A percentile compares a stretch with the other conserved stretches of the same genome.
phyloP scores from a whole-genome alignment of 2,113 vertebrate genomes.

The Coryphaenoides rupestris region DNA sequence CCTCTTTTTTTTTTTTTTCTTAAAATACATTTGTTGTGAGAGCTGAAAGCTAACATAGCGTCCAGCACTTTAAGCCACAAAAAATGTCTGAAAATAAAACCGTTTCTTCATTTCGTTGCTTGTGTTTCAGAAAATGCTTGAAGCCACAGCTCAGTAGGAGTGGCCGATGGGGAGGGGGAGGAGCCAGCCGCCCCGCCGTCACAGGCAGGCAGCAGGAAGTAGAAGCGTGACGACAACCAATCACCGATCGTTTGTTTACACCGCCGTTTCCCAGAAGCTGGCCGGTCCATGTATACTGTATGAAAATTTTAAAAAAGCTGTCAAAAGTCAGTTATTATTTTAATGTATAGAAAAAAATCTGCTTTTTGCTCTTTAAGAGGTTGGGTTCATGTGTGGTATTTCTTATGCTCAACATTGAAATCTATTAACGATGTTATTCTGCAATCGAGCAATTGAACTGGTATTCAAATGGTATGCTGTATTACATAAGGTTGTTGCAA shows the following conservation, averaged over 20 bases:
- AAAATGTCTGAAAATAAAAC: too few species aligned
- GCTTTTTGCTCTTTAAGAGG: not conserved
- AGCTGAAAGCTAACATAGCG: too few species aligned
- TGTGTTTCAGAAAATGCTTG: constrained; percentile 71
- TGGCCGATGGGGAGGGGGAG: constrained; percentile 40
- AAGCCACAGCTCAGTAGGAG: constrained; percentile 43
- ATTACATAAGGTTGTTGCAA: not conserved
- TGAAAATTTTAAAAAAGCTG: not conserved
- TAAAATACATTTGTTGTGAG: too few species aligned
- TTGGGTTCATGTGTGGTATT: not conserved
- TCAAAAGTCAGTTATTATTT: not conserved
- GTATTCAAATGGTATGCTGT: not conserved
- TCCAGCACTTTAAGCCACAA: too few species aligned
- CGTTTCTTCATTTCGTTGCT: not conserved
- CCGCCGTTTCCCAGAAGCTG: not conserved
- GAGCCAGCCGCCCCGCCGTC: constrained; percentile 8
- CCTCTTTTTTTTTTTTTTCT: too few species aligned
- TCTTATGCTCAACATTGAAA: not conserved
- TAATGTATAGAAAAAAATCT: too few species aligned
- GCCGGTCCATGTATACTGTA: constrained; percentile 1
- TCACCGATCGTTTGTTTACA: not conserved
- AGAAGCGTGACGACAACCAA: not conserved
- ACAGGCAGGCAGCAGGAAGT: constrained; percentile 14
- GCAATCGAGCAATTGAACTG: too few species aligned
- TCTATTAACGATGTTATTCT: too few species aligned